Evolutionary conservation across 1,140 invertebrate genomes (phyloP).

Genomic region (Steinernema feltiae): DNA sequence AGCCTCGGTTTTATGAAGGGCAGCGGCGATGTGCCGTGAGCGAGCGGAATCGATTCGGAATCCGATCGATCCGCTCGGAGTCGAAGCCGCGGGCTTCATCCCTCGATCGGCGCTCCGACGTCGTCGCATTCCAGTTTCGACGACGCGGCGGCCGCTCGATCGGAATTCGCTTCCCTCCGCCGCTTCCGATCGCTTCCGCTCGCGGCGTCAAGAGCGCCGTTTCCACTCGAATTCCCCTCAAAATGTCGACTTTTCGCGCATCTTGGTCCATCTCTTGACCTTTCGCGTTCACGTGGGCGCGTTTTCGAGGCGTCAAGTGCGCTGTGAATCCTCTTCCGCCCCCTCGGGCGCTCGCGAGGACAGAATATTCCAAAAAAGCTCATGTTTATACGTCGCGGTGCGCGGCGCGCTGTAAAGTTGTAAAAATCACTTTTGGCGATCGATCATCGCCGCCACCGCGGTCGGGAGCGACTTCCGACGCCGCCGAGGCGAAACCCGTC

Average conservation of each 20-base stretch:
- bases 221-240: too few species aligned
- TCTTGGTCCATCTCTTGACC: background rate
- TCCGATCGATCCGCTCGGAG: background rate
- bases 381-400: background rate
- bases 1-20: background rate
- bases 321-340: too few species aligned
- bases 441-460: background rate
- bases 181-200: background rate
- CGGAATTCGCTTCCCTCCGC: background rate
- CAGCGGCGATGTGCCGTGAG: background rate
- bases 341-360: too few species aligned
- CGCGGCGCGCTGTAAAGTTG: background rate
- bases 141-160: background rate
- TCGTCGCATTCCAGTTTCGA: background rate
- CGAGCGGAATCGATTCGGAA: background rate
- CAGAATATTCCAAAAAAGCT: too few species aligned
- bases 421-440: background rate
- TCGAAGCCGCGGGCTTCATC: background rate
- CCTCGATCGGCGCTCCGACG: too few species aligned
- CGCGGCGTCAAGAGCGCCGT: background rate
- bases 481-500: background rate
- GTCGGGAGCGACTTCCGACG: background rate
- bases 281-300: background rate
- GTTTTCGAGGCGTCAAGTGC: background rate
- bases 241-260: too few species aligned